Evolutionary conservation across 1,140 invertebrate species (phyloP), one percentile per base, ranked within the genome.

Genomic region (Heliconius congener): DNA sequence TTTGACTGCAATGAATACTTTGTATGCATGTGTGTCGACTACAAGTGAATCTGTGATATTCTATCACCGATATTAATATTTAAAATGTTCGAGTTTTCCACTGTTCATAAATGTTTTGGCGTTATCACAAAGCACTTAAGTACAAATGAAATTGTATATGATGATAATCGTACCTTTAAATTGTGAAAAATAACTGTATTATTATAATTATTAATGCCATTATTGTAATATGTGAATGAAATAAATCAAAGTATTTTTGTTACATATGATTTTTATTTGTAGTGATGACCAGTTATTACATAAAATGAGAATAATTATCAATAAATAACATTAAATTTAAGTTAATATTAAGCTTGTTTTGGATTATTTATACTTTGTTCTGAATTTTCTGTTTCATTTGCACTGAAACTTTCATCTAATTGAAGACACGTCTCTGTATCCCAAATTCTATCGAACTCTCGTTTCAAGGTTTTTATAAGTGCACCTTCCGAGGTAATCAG

Each of bases 381-480:
- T 66, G 27, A 27, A 66, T 66, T 66, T 66, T 27, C 19, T 27
- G 23, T 30, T 30, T 66, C 60, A 27, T 66, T n/a, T 57, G n/a
- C 55, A 57, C n/a, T 57, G 1, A 1, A 27, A 27, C 4, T 66
- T 30, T 13, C 27, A 30, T 66, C 60, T 66, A 66, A 13, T 66
- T 66, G 60, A 16, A 66, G n/a, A 66, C 60, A 66, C 60, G 23
- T 30, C 23, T 66, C 60, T n/a, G 60, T 66, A 39, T 83, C 76
- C 91, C 92, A 94, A n/a, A 93, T 81, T 78, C 92, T 85, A 23
- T 92, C 83, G 77, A 94, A 94, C 85, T 94, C 91, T 13, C 78
- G 81, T 50, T 86, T 87, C 27, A 94, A 75, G 3, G 83, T 71
- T 8, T 34, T 74, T 34, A 93, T 76, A 0, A 92, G 81, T 1